Evolutionary conservation across 2,797 vertebrate genomes (phyloP), one percentile per base, ranked within the genome.

Genomic region (Zenarchopterus dispar): DNA sequence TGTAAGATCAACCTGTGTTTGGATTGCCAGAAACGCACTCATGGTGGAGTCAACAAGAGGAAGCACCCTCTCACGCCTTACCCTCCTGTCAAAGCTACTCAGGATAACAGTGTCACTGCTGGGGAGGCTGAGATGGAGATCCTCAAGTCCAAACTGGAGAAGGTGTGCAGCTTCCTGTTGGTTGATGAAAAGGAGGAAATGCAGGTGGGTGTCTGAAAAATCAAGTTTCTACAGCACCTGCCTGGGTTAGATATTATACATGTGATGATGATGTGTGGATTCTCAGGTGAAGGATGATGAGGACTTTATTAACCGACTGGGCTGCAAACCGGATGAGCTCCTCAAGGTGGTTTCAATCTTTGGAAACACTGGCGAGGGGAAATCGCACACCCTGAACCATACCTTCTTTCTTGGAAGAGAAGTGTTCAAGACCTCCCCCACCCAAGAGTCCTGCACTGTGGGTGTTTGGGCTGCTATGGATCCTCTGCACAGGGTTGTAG

Each of bases 291-390:
- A 89, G n/a, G 93, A 95, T 62, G 97, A 96, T 82, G 94, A 95
- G 10, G 96, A 96, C 26, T 98, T 99, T 79, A 96, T 99, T 78
- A 84, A 86, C 81, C 94, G 95, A 81, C 87, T 99, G 78, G 92
- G 91, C 84, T 99, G 96, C 85, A 92, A 82, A 69, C 90, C 96
- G 24, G 97, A 98, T 6, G 96, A 99, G 73, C 96, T 98, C 63
- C 92, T 99, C 80, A 99, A 99, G 87, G 97, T 99, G 78, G 95
- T 99, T 75, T 98, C 97, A 61, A 96, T 99, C 88, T 99, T 99
- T 85, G 98, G 98, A 61, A 99, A 99, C 90, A 99, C 97, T 0
- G 98, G 98, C 5, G 98, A 99, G 81, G 98, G 98, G 49, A 99
- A 99, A 90, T 99, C 98, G 63, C 96, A 99, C 87, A 99, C 97